These are phyloP conservation scores for Semnornis frantzii DNA, from an alignment of 2,113 vertebrate species.

Conservation along the genomic window DNA sequence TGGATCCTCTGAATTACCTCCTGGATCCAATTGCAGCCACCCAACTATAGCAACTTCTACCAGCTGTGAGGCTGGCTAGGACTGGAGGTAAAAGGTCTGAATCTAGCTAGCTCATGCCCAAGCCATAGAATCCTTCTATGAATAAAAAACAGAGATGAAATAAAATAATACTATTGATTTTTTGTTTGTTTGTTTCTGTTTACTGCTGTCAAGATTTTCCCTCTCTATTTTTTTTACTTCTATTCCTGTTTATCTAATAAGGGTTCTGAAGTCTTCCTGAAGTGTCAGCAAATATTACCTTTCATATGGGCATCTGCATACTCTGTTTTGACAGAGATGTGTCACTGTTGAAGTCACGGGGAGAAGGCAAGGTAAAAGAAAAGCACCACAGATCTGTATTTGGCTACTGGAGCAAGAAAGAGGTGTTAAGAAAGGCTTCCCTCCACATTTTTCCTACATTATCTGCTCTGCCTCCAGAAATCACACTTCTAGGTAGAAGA, in stretches of 20 bases:
- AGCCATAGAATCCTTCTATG: not conserved
- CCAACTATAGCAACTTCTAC: not conserved
- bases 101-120: not conserved
- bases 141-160: not conserved
- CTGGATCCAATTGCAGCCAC: not conserved
- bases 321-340: not conserved
- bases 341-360: not conserved
- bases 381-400: not conserved
- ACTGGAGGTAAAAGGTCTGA: not conserved
- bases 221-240: not conserved
- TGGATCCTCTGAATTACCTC: not conserved
- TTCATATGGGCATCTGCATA: not conserved
- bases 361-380: not conserved
- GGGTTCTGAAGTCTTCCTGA: not conserved
- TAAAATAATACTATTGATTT: not conserved
- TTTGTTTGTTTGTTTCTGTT: not conserved
- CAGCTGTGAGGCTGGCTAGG: not conserved
- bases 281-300: not conserved
- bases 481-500: not conserved
- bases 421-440: not conserved
- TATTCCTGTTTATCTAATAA: not conserved
- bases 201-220: not conserved
- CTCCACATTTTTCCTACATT: not conserved
- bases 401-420: not conserved
- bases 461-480: not conserved